These are phyloP conservation scores for Clarias gariepinus DNA, from an alignment of 2,113 vertebrate genomes.

Conservation along the genomic window DNA sequence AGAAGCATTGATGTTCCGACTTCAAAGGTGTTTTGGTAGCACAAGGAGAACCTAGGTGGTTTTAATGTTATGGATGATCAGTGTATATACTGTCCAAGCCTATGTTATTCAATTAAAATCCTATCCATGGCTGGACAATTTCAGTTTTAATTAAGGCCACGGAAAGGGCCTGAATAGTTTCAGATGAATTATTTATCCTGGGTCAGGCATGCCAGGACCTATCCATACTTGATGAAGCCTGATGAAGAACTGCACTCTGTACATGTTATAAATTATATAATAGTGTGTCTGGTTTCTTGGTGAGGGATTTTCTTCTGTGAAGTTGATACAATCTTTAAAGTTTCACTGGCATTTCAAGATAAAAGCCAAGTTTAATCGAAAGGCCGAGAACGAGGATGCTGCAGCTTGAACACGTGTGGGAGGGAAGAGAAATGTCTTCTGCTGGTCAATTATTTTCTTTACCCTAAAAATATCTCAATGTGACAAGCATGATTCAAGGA, in stretches of 20 bases:
- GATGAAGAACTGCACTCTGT: background rate
- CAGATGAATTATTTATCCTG: background rate
- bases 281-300: background rate
- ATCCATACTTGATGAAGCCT: background rate
- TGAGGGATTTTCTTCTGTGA: background rate
- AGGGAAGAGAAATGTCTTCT: background rate
- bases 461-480: background rate
- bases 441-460: background rate
- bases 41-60: no score
- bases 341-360: background rate
- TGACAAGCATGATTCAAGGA: background rate
- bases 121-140: background rate
- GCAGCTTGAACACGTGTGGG: background rate
- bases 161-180: background rate
- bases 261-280: background rate
- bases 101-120: background rate
- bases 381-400: background rate
- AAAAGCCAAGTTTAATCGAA: background rate
- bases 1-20: no score
- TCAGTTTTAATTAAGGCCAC: background rate
- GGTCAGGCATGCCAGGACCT: background rate
- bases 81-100: background rate
- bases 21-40: no score
- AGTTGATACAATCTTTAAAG: background rate
- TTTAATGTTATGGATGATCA: background rate